Evolutionary conservation across 2,888 invertebrate genomes (phyloP), one percentile per base, ranked within the genome.

Genomic region (Herminia tarsipennalis): DNA sequence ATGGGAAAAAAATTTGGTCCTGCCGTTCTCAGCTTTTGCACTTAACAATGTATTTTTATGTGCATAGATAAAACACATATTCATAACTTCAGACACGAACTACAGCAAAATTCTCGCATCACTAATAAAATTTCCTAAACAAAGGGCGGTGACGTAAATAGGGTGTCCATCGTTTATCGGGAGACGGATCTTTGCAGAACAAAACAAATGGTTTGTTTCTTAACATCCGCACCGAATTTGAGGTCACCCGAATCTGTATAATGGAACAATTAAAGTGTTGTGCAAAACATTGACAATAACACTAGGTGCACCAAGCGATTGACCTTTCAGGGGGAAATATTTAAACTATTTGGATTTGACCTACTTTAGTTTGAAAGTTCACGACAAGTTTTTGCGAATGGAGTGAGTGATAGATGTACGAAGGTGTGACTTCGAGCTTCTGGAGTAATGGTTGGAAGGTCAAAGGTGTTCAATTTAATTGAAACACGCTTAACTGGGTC

Each of bases 261-360:
- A 75, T 74, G 62, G 69, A 78, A 78, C 78, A 78, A 78, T 78
- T 78, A 77, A 70, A 64, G 50, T 57, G 55, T 77, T 76, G 70
- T 66, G 62, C 62, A 74, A 76, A 44, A 50, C 62, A 65, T 65
- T 74, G 76, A 77, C 78, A 76, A 70, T 70, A 69, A 70, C 64
- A 34, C 54, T 57, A 54, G 46, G 56, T 43, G 42, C 43, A 54
- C 74, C 67, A 72, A 40, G 46, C 41, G 52, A 49, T 54, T 35
- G 43, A 49, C 46, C 46, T 54, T 57, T 65, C n/a, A n/a, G 44
- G 5, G n/a, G 39, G 55, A 43, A 56, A 56, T 51, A 55, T 43
- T 30, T 28, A 18, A 38, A 38, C 22, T 48, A 63, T 52, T 40
- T 37, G 20, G 20, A 54, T 39, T 32, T 40, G 53, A 56, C 49